Percentiles rank a stretch among this genome's conserved stretches.
These are phyloP conservation scores for Aythya baeri DNA, from an alignment of 2,113 vertebrate species.

Conservation along the genomic window DNA sequence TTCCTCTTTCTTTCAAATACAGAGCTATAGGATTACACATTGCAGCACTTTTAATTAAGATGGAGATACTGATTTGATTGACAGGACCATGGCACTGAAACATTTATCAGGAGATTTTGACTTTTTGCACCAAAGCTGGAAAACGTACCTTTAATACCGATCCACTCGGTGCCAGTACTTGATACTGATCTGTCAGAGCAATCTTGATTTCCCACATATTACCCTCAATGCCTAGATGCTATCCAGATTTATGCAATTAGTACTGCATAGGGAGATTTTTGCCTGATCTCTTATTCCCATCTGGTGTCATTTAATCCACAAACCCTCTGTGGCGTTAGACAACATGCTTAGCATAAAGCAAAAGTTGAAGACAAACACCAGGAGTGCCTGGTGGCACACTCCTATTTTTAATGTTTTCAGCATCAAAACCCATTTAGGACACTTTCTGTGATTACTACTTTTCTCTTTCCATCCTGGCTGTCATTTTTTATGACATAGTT, in stretches of 20 bases:
- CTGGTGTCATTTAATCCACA: not conserved
- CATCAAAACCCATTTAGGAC: accelerated
- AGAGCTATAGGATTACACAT: not conserved
- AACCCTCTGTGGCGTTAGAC: not conserved
- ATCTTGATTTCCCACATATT: not conserved
- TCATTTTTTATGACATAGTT: not conserved
- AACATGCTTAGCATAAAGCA: not conserved
- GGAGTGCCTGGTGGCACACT: not conserved
- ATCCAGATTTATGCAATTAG: not conserved
- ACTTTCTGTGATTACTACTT: not conserved
- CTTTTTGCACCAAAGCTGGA: not conserved
- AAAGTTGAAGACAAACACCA: not conserved
- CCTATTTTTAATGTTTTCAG: not conserved
- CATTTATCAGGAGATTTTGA: not conserved
- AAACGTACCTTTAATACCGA: not conserved
- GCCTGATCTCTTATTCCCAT: not conserved
- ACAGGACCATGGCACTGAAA: not conserved
- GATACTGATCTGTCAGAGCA: not conserved
- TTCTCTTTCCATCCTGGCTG: not conserved
- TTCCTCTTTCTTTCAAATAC: not conserved
- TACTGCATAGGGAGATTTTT: not conserved
- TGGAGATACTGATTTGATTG: not conserved
- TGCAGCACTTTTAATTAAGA: not conserved
- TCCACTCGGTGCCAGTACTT: not conserved
- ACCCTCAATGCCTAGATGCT: not conserved